Conservation (phyloP, 1,140 invertebrate species). For the Drosophila trapezifrons region DNA sequence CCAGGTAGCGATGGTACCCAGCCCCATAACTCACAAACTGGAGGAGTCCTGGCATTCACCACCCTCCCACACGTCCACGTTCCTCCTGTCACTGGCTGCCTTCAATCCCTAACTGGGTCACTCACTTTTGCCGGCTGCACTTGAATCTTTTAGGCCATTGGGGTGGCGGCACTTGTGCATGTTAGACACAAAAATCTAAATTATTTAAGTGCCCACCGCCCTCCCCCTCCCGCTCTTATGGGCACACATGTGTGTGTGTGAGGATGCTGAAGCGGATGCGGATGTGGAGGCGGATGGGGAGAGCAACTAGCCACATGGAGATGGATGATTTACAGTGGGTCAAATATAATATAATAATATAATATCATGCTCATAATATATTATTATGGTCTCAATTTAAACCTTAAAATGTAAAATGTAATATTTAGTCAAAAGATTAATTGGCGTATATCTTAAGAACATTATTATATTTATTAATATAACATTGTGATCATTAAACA, state of each 20-base stretch:
- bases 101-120: slow-evolving; percentile 70
- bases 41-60: slow-evolving; percentile 8
- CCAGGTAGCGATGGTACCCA: slow-evolving; percentile 35
- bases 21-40: slow-evolving; percentile 18
- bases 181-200: slow-evolving; percentile 83
- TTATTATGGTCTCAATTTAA: background rate
- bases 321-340: slow-evolving; percentile 31
- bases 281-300: slow-evolving; percentile 12
- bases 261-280: slow-evolving; percentile 8
- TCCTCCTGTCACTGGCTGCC: slow-evolving; percentile 13
- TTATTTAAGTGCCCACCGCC: slow-evolving; percentile 76
- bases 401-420: too few species aligned
- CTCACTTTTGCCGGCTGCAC: slow-evolving; percentile 75
- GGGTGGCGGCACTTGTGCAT: slow-evolving; percentile 77
- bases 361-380: too few species aligned
- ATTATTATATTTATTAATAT: too few species aligned
- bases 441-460: too few species aligned
- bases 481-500: too few species aligned
- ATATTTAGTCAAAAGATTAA: background rate
- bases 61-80: background rate
- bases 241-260: slow-evolving; percentile 5
- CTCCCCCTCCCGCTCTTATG: slow-evolving; percentile 10
- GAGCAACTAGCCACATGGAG: slow-evolving; percentile 30
- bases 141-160: slow-evolving; percentile 80
- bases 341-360: background rate